Evolutionary conservation across 2,888 invertebrate species (phyloP).

Genomic region (Hemistola chrysoprasaria): DNA sequence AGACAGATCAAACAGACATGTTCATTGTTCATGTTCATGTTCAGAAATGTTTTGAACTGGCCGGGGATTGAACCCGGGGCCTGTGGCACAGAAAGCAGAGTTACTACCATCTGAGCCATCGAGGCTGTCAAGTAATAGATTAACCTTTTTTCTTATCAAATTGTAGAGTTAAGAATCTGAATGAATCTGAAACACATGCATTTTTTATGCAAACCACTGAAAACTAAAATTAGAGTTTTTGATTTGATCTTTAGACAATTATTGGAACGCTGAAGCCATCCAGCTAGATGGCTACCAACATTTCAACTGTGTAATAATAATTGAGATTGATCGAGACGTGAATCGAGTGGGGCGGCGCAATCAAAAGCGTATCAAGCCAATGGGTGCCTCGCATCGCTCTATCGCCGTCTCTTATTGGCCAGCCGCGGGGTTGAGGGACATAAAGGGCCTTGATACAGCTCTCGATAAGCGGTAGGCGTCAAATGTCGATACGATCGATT

Average conservation of each 20-base stretch:
- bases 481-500: conserved; percentile 72
- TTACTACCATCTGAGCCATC: too few species aligned
- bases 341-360: conserved; percentile 78
- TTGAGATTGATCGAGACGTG: conserved; percentile 77
- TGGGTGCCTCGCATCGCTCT: conserved; percentile 51
- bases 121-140: too few species aligned
- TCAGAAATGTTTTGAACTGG: too few species aligned
- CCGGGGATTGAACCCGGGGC: too few species aligned
- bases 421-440: conserved; percentile 63
- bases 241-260: conserved; percentile 33
- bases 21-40: too few species aligned
- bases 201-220: too few species aligned
- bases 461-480: conserved; percentile 78
- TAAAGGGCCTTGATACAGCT: conserved; percentile 75
- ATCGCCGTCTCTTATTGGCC: conserved; percentile 61
- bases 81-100: too few species aligned
- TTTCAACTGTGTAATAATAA: conserved; percentile 55
- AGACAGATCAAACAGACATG: too few species aligned
- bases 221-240: too few species aligned
- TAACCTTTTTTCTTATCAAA: too few species aligned
- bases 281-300: conserved; percentile 59
- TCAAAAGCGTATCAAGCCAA: conserved; percentile 79
- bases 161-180: too few species aligned
- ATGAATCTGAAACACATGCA: too few species aligned
- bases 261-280: conserved; percentile 40